Evolutionary conservation across 1,140 invertebrate species (phyloP).

Genomic region (Drosophila murphyi): DNA sequence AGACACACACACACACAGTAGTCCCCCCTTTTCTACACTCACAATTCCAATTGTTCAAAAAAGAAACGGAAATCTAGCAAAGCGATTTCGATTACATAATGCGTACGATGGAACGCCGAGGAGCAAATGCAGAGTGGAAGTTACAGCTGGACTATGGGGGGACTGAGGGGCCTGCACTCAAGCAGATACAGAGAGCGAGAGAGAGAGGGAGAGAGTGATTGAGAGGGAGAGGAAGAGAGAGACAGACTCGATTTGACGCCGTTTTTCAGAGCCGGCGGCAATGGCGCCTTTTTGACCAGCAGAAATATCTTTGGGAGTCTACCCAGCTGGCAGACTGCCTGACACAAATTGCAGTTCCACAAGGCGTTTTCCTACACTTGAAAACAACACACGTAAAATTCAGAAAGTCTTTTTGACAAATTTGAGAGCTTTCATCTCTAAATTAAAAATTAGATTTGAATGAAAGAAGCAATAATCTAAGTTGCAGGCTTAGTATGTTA

Average conservation of each 20-base stretch:
- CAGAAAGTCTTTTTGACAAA: too few relatives aligned
- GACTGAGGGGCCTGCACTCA: slow-evolving; percentile 7
- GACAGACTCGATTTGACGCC: slow-evolving; percentile 35
- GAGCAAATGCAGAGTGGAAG: slow-evolving; percentile 8
- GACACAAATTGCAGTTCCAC: slow-evolving; percentile 2
- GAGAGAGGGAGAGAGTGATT: background rate
- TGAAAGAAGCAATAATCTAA: too few relatives aligned
- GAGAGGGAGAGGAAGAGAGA: background rate
- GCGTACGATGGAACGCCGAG: slow-evolving; percentile 19
- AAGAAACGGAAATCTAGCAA: slow-evolving; percentile 39
- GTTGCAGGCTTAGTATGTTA: too few relatives aligned
- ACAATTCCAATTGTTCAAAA: slow-evolving; percentile 1
- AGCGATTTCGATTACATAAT: slow-evolving; percentile 73
- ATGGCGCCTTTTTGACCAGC: slow-evolving; percentile 67
- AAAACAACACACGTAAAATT: too few relatives aligned
- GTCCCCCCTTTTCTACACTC: background rate
- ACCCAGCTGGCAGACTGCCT: slow-evolving; percentile 28
- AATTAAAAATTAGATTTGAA: too few relatives aligned
- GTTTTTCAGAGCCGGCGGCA: slow-evolving; percentile 55
- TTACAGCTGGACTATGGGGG: slow-evolving; percentile 8
- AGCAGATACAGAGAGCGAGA: background rate
- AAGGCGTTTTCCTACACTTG: too few relatives aligned
- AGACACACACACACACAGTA: background rate
- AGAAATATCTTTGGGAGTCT: slow-evolving; percentile 12
- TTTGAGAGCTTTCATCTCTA: too few relatives aligned